phyloP scores from a whole-genome alignment of 2,888 invertebrate genomes.

The Tanytarsus gracilentus region DNA sequence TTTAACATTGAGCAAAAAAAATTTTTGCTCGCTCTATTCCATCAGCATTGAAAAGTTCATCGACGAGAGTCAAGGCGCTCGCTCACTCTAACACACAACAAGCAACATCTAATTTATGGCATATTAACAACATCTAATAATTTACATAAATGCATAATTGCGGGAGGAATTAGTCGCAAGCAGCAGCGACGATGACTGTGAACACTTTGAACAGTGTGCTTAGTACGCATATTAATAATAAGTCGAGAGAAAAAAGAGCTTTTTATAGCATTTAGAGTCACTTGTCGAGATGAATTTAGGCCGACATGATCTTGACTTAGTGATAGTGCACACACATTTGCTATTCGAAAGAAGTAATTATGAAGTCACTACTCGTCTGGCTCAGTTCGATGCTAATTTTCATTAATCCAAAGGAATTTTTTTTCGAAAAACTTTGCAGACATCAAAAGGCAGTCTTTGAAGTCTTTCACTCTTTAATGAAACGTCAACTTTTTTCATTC shows the following conservation, averaged over 20 bases:
- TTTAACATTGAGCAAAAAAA: not conserved
- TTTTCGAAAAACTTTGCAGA: constrained; percentile 10
- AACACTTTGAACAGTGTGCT: too few species aligned
- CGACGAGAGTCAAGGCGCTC: constrained; percentile 26
- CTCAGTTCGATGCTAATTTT: constrained; percentile 4
- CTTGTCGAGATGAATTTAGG: constrained; percentile 24
- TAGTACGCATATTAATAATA: too few species aligned
- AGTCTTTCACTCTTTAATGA: not conserved
- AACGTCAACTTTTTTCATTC: too few species aligned
- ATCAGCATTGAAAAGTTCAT: constrained; percentile 27
- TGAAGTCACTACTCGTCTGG: not conserved
- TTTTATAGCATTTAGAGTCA: constrained; percentile 11
- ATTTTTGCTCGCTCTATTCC: too few species aligned
- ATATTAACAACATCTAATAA: constrained; percentile 17
- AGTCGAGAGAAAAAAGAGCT: too few species aligned
- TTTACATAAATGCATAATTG: constrained; percentile 29
- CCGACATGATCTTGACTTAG: constrained; percentile 29
- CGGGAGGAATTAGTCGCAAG: constrained; percentile 8
- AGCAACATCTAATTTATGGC: constrained; percentile 21
- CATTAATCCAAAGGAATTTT: constrained; percentile 1
- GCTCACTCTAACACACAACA: not conserved
- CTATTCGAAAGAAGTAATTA: constrained; percentile 1
- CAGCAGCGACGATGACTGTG: not conserved
- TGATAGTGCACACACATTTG: constrained; percentile 12
- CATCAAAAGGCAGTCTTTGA: constrained; percentile 11